Evolutionary conservation across 2,888 invertebrate species (phyloP).

Genomic region (Nyleta sp.): DNA sequence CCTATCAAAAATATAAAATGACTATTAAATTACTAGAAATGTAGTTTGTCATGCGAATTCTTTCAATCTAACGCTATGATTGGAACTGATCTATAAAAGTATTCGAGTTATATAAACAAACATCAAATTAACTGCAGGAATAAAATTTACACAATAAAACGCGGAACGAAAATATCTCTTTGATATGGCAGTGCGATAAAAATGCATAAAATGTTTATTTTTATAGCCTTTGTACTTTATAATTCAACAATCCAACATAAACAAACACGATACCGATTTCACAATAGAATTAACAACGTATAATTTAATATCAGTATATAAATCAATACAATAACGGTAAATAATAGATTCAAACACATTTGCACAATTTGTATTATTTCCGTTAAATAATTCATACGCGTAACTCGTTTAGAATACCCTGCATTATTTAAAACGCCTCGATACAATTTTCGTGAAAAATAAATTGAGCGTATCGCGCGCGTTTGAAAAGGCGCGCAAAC

Average conservation of each 20-base stretch:
- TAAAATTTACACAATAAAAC: conserved; percentile 15
- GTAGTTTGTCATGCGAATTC: too few species aligned
- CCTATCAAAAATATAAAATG: too few species aligned
- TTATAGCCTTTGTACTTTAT: conserved; percentile 15
- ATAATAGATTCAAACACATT: conserved; percentile 20
- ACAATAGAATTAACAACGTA: conserved; percentile 42
- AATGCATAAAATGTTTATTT: conserved; percentile 31
- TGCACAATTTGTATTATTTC: conserved; percentile 34
- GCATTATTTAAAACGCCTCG: conserved; percentile 18
- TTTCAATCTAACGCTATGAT: too few species aligned
- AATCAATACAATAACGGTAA: conserved; percentile 17
- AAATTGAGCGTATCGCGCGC: conserved; percentile 6
- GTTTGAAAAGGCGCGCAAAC: neutral
- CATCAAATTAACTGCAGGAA: neutral
- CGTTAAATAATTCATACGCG: conserved; percentile 16
- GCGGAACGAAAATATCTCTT: conserved; percentile 11
- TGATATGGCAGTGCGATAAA: conserved; percentile 14
- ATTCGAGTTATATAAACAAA: conserved; percentile 5
- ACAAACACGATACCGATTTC: conserved; percentile 24
- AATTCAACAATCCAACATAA: conserved; percentile 23
- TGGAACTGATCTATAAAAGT: neutral
- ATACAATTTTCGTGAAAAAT: conserved; percentile 16
- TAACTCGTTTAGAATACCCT: neutral
- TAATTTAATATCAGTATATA: conserved; percentile 23
- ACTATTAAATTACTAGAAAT: too few species aligned